A percentile compares a stretch with the other conserved stretches of the same genome.
These are phyloP conservation scores for Argya squamiceps DNA, from an alignment of 2,797 vertebrate species.

Conservation along the genomic window DNA sequence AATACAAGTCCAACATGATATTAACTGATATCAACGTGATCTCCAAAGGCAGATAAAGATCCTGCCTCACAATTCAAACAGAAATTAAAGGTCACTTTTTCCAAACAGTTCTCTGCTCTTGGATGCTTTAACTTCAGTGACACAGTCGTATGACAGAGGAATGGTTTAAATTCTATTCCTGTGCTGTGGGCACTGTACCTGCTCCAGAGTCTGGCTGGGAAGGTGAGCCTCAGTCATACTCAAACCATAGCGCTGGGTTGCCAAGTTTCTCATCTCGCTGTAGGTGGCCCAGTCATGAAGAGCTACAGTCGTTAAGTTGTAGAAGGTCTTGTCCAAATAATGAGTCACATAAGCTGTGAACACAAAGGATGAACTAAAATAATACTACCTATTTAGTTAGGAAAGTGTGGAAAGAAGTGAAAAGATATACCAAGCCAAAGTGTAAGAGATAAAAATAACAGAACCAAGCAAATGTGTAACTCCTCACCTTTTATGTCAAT, in stretches of 20 bases:
- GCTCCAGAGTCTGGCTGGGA: conserved; percentile 97
- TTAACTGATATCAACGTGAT: background rate
- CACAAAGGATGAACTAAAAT: conserved; percentile 21
- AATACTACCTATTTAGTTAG: background rate
- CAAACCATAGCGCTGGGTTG: conserved; percentile 93
- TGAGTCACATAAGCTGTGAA: conserved; percentile 91
- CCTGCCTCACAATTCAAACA: background rate
- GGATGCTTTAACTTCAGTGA: background rate
- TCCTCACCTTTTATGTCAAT: conserved; percentile 95
- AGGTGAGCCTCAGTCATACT: conserved; percentile 96
- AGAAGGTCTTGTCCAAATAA: conserved; percentile 98
- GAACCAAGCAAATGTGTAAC: background rate
- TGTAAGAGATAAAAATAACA: background rate
- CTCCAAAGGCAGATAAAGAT: background rate
- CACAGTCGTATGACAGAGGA: background rate
- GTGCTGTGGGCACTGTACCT: conserved; percentile 78
- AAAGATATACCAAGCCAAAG: background rate
- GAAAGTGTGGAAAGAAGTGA: background rate
- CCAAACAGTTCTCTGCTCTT: background rate
- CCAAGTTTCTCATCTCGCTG: conserved; percentile 98
- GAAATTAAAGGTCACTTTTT: background rate
- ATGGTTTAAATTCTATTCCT: background rate
- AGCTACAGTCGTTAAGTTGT: conserved; percentile 96
- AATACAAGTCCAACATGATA: background rate
- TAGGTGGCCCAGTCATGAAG: conserved; percentile 99